Conservation (phyloP, 2,113 vertebrate genomes). For the Crotophaga sulcirostris region DNA sequence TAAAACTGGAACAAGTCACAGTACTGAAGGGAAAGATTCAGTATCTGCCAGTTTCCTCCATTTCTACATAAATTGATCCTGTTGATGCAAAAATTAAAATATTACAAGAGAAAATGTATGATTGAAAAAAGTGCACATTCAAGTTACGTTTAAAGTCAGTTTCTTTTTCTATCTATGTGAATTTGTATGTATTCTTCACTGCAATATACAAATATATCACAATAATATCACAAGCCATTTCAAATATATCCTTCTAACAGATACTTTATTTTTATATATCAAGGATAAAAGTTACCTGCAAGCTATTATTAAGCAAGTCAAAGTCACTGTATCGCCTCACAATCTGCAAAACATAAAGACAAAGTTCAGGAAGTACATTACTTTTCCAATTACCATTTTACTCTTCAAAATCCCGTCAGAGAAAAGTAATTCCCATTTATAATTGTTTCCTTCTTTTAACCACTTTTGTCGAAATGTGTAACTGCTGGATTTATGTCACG, state of each 20-base stretch:
- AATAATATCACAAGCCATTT: background rate
- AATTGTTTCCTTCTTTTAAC: background rate
- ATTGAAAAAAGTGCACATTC: background rate
- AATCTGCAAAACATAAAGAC: constrained; percentile 82
- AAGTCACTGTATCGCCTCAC: constrained; percentile 97
- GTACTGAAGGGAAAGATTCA: background rate
- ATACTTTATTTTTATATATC: background rate
- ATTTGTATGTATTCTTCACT: background rate
- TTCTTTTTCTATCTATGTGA: background rate
- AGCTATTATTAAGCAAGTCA: constrained; percentile 90
- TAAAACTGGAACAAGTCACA: constrained; percentile 25
- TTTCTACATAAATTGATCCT: background rate
- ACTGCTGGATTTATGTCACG: background rate
- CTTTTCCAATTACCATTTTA: background rate
- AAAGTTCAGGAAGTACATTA: background rate
- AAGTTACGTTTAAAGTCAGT: background rate
- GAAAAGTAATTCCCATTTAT: background rate
- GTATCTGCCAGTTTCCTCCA: constrained; percentile 24
- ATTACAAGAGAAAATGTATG: background rate
- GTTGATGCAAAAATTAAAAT: background rate
- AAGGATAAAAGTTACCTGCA: constrained; percentile 84
- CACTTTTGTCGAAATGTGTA: background rate
- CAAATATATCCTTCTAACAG: background rate
- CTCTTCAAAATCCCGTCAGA: background rate
- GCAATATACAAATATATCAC: background rate